Conservation (phyloP, 2,888 invertebrate genomes). For the Notocelia uddmanniana region DNA sequence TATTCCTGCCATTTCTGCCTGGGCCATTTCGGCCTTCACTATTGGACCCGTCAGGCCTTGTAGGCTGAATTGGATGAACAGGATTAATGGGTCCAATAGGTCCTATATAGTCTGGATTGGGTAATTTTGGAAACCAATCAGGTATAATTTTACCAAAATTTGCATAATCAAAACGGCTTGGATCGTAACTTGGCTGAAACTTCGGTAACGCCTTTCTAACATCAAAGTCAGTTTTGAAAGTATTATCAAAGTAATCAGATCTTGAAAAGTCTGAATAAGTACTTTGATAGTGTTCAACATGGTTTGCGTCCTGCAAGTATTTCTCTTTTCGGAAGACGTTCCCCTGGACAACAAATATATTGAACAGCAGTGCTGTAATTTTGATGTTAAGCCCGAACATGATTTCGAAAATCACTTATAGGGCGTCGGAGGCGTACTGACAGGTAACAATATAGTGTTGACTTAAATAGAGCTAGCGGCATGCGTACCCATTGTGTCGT, state of each 20-base stretch:
- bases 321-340: slow-evolving; percentile 25
- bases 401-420: slow-evolving; percentile 46
- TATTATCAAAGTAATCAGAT: slow-evolving; percentile 22
- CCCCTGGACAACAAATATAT: slow-evolving; percentile 32
- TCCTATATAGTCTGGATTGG: background rate
- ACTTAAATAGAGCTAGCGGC: slow-evolving; percentile 20
- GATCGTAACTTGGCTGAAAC: background rate
- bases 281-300: slow-evolving; percentile 30
- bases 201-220: background rate
- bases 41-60: background rate
- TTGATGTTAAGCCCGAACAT: slow-evolving; percentile 34
- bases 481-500: background rate
- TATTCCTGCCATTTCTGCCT: background rate
- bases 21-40: background rate
- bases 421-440: slow-evolving; percentile 25
- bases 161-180: background rate
- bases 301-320: slow-evolving; percentile 9
- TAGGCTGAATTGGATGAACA: background rate
- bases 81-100: background rate
- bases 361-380: slow-evolving; percentile 38
- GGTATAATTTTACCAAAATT: background rate
- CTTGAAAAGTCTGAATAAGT: slow-evolving; percentile 30
- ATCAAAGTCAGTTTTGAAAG: background rate
- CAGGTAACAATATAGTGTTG: background rate
- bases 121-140: slow-evolving; percentile 4